These are phyloP conservation scores for Arvicanthis niloticus DNA, from an alignment of 2,113 vertebrate genomes.

Conservation along the genomic window DNA sequence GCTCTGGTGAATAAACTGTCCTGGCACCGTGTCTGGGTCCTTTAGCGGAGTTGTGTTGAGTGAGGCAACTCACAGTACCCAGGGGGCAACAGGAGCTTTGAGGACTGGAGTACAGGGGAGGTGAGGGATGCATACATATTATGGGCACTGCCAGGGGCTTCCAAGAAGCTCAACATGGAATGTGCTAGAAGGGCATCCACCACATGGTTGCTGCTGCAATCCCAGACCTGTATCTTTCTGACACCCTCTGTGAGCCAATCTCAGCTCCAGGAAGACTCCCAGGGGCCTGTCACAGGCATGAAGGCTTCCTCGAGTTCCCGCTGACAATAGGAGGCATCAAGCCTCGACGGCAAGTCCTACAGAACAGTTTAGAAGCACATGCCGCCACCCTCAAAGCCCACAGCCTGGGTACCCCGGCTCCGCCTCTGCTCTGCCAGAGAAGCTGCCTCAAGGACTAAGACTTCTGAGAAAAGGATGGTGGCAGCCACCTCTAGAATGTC, in stretches of 20 bases:
- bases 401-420: background rate
- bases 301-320: background rate
- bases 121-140: background rate
- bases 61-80: background rate
- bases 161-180: background rate
- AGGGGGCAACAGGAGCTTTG: background rate
- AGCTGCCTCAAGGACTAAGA: background rate
- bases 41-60: background rate
- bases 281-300: background rate
- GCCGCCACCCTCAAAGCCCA: too few relatives aligned
- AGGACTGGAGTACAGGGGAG: background rate
- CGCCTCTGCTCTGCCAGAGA: too few relatives aligned
- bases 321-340: background rate
- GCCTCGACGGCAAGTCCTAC: background rate
- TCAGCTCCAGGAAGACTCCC: background rate
- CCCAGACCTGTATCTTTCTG: background rate
- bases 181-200: background rate
- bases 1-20: background rate
- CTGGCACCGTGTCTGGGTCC: accelerated
- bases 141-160: background rate
- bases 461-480: background rate
- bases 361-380: background rate
- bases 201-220: accelerated
- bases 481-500: background rate
- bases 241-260: background rate